Evolutionary conservation across 2,888 invertebrate species (phyloP).

Genomic region (Apotomis turbidana): DNA sequence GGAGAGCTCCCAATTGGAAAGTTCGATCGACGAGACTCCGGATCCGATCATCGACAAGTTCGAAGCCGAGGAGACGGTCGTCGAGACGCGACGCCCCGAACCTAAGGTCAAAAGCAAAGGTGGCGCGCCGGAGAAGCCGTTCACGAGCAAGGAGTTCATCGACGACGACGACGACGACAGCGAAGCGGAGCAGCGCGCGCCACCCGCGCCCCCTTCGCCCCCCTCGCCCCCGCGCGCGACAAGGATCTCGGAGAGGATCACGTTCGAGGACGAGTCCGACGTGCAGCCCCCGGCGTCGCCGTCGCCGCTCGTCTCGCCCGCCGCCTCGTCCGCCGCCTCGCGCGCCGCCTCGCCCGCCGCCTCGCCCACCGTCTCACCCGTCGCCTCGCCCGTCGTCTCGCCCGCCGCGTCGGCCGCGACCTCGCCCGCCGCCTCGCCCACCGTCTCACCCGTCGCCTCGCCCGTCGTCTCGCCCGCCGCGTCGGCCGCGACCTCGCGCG

Average conservation of each 20-base stretch:
- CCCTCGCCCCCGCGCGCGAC: not conserved
- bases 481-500: not conserved
- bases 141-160: slow-evolving; percentile 16
- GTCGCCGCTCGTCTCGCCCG: not conserved
- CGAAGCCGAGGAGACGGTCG: slow-evolving; percentile 47
- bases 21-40: not conserved
- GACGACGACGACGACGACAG: slow-evolving; percentile 37
- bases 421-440: not conserved
- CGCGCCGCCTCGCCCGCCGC: not conserved
- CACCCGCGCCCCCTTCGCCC: not conserved
- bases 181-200: slow-evolving; percentile 42
- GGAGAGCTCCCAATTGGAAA: not conserved
- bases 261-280: slow-evolving; percentile 13
- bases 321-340: not conserved
- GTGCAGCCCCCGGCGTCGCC: slow-evolving; percentile 20
- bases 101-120: not conserved
- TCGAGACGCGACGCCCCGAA: slow-evolving; percentile 35
- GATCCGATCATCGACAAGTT: slow-evolving; percentile 45
- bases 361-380: slow-evolving; percentile 7
- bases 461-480: not conserved
- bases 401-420: not conserved
- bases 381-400: not conserved
- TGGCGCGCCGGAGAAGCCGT: not conserved
- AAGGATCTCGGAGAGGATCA: slow-evolving; percentile 2
- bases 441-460: slow-evolving; percentile 13